Conservation (phyloP, 2,797 vertebrate species). For the Garrulus glandarius region DNA sequence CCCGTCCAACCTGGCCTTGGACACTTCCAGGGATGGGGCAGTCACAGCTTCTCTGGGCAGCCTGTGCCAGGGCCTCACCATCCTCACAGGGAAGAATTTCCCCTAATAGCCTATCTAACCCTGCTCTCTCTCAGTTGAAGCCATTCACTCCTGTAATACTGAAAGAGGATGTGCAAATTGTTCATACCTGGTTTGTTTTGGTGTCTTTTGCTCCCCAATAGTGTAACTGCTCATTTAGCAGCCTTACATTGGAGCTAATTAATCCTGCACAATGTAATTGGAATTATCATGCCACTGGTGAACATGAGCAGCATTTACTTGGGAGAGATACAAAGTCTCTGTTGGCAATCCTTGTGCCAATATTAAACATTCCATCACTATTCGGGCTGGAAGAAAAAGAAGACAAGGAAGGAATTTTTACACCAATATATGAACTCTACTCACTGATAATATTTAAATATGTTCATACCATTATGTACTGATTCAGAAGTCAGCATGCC, state of each 20-base stretch:
- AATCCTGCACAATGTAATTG: constrained; percentile 42
- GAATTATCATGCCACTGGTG: constrained; percentile 14
- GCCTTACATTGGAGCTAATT: constrained; percentile 49
- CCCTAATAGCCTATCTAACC: background rate
- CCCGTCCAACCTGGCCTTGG: accelerated
- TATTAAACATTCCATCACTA: constrained; percentile 33
- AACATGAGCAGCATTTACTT: background rate
- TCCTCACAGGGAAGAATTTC: background rate
- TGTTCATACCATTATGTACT: background rate
- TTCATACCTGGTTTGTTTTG: constrained; percentile 19
- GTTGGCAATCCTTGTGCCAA: background rate
- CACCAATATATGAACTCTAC: background rate
- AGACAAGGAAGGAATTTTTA: background rate
- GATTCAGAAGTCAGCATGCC: background rate
- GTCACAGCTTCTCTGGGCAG: background rate
- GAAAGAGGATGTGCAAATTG: background rate
- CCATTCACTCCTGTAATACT: background rate
- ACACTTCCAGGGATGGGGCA: background rate
- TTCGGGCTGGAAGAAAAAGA: constrained; percentile 52
- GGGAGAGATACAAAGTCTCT: background rate
- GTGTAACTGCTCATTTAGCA: constrained; percentile 46
- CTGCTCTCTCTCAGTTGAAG: background rate
- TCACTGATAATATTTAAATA: background rate
- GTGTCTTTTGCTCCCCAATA: constrained; percentile 16
- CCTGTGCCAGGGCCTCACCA: background rate